Base-by-base conservation (phyloP, 2,888 invertebrate species). In the Leucoptera coffeella region DNA sequence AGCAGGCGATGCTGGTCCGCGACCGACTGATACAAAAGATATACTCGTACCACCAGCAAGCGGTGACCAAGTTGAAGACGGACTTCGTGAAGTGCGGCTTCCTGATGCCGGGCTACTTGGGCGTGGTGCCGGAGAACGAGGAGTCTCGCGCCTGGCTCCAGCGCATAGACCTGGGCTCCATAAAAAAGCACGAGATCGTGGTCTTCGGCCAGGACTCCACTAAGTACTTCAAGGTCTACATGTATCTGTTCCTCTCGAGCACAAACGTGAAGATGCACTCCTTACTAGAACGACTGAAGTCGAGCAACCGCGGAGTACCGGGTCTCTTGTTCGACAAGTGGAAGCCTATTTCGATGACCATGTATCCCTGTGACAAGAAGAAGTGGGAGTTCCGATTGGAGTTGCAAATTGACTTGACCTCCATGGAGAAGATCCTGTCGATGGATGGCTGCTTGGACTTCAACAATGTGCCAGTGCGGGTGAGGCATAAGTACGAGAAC, bases 61-160 rank as follows among this genome's bases (percentile, higher is more conserved):
- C 39, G 0, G 56, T 52, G 4, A 24, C 14, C 2, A 39, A 45
- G 20, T 10, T 15, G 7, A 43, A 30, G 19, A 62, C 57, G 0
- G 62, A 65, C 36, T 65, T 62, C 26, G 25, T 45, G 1, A 61
- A 54, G 35, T 58, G 51, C 34, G 67, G 67, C 1, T 52, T 50
- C 30, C 45, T 45, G 22, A 34, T 42, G 14, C 60, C 62, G 0
- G 53, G 53, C 4, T 49, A 43, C 30, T 45, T 69, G 23, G 62
- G 52, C 2, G 33, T 69, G 5, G 25, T 58, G 3, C 60, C 67
- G 1, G 54, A 57, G 29, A 64, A 65, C 29, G 23, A 32, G 0
- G 57, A 60, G 15, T 50, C 62, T 0, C 52, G 42, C 27, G 39
- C 43, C 7, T 69, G 64, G 65, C 30, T 69, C 15, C 34, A 40